These are phyloP conservation scores for Volucella inanis DNA, from an alignment of 2,888 invertebrate species.

Conservation along the genomic window DNA sequence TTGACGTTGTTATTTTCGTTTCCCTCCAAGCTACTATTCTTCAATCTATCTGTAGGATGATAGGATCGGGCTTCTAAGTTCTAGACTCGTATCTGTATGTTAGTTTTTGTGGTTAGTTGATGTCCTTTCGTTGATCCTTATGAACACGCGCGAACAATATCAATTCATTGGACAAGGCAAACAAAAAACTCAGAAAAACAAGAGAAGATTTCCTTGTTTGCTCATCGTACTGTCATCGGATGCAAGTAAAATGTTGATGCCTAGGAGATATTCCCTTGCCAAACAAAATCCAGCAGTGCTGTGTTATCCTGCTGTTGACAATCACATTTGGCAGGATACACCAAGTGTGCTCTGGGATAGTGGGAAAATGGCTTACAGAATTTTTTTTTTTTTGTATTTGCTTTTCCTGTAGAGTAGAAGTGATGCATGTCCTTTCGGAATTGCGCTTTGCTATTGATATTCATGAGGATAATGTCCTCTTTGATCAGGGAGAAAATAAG, in stretches of 20 bases:
- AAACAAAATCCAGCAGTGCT: conserved; percentile 20
- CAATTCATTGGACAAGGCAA: conserved; percentile 11
- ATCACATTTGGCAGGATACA: conserved; percentile 53
- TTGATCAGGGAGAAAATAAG: not conserved
- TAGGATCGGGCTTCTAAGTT: not conserved
- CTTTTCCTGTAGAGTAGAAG: conserved; percentile 6
- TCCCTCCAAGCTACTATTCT: conserved; percentile 3
- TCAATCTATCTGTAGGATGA: conserved; percentile 33
- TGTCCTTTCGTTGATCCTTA: conserved; percentile 43
- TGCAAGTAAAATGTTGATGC: conserved; percentile 42
- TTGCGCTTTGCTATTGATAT: conserved; percentile 69
- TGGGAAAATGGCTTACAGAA: conserved; percentile 44
- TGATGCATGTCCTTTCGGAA: conserved; percentile 57
- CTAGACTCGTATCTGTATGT: not conserved
- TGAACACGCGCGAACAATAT: conserved; percentile 28
- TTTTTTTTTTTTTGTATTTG: conserved; percentile 23
- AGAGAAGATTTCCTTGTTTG: conserved; percentile 52
- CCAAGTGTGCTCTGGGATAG: conserved; percentile 29
- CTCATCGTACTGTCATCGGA: conserved; percentile 61
- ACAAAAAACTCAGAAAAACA: not conserved
- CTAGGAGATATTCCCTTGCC: conserved; percentile 30
- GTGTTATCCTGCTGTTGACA: conserved; percentile 61
- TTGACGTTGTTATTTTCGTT: conserved; percentile 12
- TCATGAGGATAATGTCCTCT: conserved; percentile 64
- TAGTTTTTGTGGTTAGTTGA: conserved; percentile 19